Evolutionary conservation across 2,888 invertebrate species (phyloP).

Genomic region (Podotricha telesiphe): DNA sequence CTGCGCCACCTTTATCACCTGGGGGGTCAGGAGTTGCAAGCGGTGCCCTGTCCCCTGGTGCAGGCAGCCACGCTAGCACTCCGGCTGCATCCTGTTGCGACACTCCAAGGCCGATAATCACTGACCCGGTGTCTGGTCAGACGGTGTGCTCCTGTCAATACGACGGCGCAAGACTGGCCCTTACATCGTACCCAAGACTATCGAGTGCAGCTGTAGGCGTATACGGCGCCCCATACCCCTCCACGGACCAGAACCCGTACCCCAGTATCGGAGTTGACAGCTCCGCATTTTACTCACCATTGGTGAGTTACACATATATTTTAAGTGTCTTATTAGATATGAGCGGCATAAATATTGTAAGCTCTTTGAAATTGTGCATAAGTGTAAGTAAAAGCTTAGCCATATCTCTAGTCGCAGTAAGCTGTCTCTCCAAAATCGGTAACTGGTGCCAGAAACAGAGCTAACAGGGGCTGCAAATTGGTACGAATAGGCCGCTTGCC

Average conservation of each 20-base stretch:
- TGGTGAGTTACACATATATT: conserved; percentile 87
- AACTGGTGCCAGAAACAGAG: conserved; percentile 53
- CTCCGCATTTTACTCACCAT: conserved; percentile 96
- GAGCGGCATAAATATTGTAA: background rate
- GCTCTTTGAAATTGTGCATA: conserved; percentile 21
- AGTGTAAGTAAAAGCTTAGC: conserved; percentile 9
- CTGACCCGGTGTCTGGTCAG: conserved; percentile 96
- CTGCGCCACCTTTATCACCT: conserved; percentile 89
- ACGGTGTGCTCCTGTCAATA: conserved; percentile 97
- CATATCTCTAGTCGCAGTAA: conserved; percentile 25
- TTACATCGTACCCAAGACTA: conserved; percentile 90
- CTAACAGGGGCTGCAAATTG: conserved; percentile 65
- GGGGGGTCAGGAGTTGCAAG: conserved; percentile 87
- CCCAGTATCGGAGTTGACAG: conserved; percentile 96
- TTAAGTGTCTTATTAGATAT: conserved; percentile 44
- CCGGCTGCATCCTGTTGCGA: conserved; percentile 90
- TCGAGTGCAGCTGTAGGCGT: conserved; percentile 90
- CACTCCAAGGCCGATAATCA: conserved; percentile 95
- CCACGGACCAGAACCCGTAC: conserved; percentile 95
- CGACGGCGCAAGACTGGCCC: conserved; percentile 93
- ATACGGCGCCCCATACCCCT: conserved; percentile 94
- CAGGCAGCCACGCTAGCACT: conserved; percentile 79
- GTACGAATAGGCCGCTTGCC: conserved; percentile 74
- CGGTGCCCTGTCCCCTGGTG: conserved; percentile 84
- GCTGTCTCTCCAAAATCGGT: conserved; percentile 34